Conservation (phyloP, 1,140 invertebrate species). For the Drosophila guanche region DNA sequence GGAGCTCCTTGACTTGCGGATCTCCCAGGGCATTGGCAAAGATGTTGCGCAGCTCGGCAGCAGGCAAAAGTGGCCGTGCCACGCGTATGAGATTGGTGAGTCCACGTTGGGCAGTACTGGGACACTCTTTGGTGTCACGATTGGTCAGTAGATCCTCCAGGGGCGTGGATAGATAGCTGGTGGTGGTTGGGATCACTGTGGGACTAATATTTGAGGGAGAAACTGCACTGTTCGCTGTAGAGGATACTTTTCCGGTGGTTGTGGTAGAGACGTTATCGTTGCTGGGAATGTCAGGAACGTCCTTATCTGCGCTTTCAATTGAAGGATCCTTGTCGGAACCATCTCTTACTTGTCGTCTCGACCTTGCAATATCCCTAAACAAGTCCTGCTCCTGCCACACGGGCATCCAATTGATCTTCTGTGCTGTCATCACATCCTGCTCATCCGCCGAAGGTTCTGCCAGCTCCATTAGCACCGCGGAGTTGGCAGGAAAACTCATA, state of each 20-base stretch:
- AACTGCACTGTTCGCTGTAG: no score
- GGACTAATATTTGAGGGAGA: no score
- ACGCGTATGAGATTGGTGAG: conserved; percentile 50
- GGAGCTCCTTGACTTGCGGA: conserved; percentile 35
- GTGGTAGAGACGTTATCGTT: no score
- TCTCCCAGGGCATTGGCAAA: conserved; percentile 56
- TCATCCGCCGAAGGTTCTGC: conserved; percentile 12
- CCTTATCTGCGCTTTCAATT: no score
- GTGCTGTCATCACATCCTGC: conserved; percentile 5
- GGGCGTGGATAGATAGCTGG: background rate
- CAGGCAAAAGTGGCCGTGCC: conserved; percentile 48
- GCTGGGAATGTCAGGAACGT: no score
- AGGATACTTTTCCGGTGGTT: no score
- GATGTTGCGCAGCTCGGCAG: conserved; percentile 44
- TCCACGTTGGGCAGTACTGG: conserved; percentile 28
- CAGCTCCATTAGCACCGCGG: conserved; percentile 12
- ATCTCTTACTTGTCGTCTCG: background rate
- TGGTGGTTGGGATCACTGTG: no score
- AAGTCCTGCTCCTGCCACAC: conserved; percentile 13
- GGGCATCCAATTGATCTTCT: conserved; percentile 57
- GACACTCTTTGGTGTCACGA: conserved; percentile 43
- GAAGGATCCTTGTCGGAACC: no score
- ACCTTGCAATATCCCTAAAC: background rate
- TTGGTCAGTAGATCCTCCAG: background rate
- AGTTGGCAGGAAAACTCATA: conserved; percentile 18